Percentiles rank a stretch among this genome's conserved stretches.
Conservation (phyloP, 2,113 vertebrate species). For the Ornithorhynchus anatinus region DNA sequence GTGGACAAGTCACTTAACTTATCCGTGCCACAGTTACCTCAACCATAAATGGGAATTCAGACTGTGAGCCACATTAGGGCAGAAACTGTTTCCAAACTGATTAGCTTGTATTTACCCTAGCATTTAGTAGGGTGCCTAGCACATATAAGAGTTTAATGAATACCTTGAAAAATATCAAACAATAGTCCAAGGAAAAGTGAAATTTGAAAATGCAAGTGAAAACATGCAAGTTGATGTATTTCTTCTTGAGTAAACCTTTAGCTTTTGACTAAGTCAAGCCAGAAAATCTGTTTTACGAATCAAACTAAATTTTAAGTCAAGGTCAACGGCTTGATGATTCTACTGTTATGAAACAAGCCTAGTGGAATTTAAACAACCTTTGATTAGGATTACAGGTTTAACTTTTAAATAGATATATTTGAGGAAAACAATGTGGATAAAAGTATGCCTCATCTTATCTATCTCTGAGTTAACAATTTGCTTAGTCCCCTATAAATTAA, state of each 20-base stretch:
- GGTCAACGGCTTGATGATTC: not conserved
- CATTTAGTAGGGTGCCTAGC: no score
- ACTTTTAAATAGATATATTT: slow-evolving; percentile 14
- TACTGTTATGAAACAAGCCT: not conserved
- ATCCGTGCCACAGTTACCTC: no score
- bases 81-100: no score
- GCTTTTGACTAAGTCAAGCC: not conserved
- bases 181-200: not conserved
- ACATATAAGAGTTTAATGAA: no score
- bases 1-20: no score
- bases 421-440: slow-evolving; percentile 18
- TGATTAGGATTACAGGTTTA: not conserved
- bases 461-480: no score
- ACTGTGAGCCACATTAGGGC: no score
- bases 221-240: not conserved
- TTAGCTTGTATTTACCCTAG: no score
- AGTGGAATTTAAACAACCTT: not conserved
- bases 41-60: no score
- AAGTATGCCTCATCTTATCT: not conserved
- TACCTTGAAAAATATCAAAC: not conserved
- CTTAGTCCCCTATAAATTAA: slow-evolving; percentile 11
- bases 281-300: not conserved
- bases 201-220: not conserved
- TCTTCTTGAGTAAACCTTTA: not conserved
- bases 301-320: not conserved